Evolutionary conservation across 2,888 invertebrate species (phyloP).

Genomic region (Dascillus cervinus): DNA sequence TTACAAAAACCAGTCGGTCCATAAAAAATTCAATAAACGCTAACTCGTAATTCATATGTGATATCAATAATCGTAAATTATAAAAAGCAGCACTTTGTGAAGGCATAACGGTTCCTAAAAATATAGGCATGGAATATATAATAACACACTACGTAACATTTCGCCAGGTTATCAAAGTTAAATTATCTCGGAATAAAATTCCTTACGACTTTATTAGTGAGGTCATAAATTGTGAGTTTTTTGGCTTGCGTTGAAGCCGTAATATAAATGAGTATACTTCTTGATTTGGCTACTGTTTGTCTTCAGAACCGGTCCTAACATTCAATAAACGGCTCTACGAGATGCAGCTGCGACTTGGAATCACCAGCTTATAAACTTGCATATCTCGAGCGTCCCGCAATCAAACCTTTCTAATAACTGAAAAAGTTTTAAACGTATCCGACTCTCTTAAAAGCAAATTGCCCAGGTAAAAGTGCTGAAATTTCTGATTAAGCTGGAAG

Average conservation of each 20-base stretch:
- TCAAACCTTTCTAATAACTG: no score
- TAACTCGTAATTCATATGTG: conserved; percentile 9
- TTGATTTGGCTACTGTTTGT: conserved; percentile 18
- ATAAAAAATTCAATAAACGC: background rate
- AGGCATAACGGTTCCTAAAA: conserved; percentile 12
- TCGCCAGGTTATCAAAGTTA: conserved; percentile 15
- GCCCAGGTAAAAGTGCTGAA: conserved; percentile 11
- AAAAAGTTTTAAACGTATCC: no score
- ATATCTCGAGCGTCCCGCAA: no score
- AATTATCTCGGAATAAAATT: conserved; percentile 16
- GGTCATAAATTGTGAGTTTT: conserved; percentile 16
- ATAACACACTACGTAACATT: conserved; percentile 12
- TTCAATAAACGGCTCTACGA: conserved; percentile 16
- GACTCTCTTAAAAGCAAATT: no score
- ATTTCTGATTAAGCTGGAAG: conserved; percentile 10
- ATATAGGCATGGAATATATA: conserved; percentile 13
- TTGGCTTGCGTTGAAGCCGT: conserved; percentile 14
- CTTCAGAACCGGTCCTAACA: conserved; percentile 16
- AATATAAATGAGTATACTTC: conserved; percentile 18
- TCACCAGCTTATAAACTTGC: no score
- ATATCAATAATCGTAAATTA: conserved; percentile 17
- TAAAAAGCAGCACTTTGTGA: conserved; percentile 15
- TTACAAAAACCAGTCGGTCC: no score
- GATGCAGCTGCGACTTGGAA: background rate
- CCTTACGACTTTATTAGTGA: conserved; percentile 17